Base-by-base conservation (phyloP, 2,113 vertebrate species). In the Craseonycteris thonglongyai region DNA sequence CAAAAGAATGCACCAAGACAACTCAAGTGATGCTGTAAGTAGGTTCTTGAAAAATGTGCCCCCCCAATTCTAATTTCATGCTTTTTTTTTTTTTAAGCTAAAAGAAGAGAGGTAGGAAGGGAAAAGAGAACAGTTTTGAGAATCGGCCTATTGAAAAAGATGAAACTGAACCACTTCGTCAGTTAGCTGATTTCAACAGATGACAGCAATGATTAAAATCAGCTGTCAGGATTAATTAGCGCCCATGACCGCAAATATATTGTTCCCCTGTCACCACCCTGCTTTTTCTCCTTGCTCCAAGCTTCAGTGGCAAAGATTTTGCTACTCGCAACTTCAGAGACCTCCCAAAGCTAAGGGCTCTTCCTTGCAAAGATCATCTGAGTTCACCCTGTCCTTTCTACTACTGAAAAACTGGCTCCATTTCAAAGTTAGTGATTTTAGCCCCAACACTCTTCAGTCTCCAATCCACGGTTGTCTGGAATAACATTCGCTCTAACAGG, bases 151-250 rank as follows among this genome's bases (percentile, higher is more conserved):
- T 28, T 94, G 84, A 80, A 93, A 97, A 95, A 88, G 83, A 95
- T 88, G 88, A 94, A 90, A 82, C 49, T 14, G 69, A 95, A 80
- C 84, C 58, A 61, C 66, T 93, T 45, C 38, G 49, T 90, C 63
- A 90, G 69, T 90, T 63, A 74, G 90, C 83, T 93, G 75, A 96
- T 94, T 96, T 93, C 94, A 97, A 88, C 82, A 93, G 94, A 97
- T 92, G 93, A 96, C 66, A 82, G 90, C 63, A 35, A 83, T 79
- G 72, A 97, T 96, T 92, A 96, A 97, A 96, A 94, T 96, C 94
- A 96, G 80, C 93, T 33, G 5, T 96, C 84, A 12, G 92, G 35
- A 72, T 94, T 97, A 94, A 97, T 97, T 96, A 97, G 88, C 2
- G 0, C 88, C 84, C 90, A 88, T 88, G 80, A 93, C 95, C 26